Conservation (phyloP, 2,888 invertebrate genomes). For the Athalia cordata region DNA sequence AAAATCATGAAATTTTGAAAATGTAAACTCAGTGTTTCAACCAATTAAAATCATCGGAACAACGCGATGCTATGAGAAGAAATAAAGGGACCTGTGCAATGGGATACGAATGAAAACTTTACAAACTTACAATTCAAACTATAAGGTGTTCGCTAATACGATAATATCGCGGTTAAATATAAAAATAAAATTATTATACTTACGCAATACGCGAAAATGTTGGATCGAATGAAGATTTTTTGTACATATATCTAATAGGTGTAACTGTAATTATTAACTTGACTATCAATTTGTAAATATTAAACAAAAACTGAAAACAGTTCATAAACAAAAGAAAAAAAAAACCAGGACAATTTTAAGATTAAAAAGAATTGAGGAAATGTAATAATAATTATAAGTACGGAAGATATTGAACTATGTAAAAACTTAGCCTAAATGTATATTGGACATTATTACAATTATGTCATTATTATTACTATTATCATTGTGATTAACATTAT, state of each 20-base stretch:
- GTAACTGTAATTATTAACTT: constrained; percentile 36
- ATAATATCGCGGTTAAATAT: constrained; percentile 6
- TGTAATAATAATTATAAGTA: background rate
- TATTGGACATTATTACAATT: constrained; percentile 59
- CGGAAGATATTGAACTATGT: constrained; percentile 51
- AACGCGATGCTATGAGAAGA: constrained; percentile 6
- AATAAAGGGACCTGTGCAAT: constrained; percentile 23
- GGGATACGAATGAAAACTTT: constrained; percentile 10
- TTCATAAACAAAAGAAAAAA: background rate
- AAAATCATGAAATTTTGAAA: background rate
- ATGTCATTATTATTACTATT: constrained; percentile 51
- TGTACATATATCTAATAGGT: constrained; percentile 28
- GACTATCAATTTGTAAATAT: constrained; percentile 35
- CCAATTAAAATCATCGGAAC: constrained; percentile 9
- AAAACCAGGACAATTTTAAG: constrained; percentile 2
- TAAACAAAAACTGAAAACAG: background rate
- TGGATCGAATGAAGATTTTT: constrained; percentile 16
- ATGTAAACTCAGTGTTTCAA: background rate
- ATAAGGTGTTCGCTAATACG: constrained; percentile 25
- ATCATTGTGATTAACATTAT: constrained; percentile 54
- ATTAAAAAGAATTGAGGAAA: background rate
- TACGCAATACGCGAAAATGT: constrained; percentile 1
- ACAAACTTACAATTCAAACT: background rate
- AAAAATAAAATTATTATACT: background rate
- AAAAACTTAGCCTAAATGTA: constrained; percentile 63